Evolutionary conservation across 2,113 vertebrate species (phyloP).

Genomic region (Aviceda subcristata): DNA sequence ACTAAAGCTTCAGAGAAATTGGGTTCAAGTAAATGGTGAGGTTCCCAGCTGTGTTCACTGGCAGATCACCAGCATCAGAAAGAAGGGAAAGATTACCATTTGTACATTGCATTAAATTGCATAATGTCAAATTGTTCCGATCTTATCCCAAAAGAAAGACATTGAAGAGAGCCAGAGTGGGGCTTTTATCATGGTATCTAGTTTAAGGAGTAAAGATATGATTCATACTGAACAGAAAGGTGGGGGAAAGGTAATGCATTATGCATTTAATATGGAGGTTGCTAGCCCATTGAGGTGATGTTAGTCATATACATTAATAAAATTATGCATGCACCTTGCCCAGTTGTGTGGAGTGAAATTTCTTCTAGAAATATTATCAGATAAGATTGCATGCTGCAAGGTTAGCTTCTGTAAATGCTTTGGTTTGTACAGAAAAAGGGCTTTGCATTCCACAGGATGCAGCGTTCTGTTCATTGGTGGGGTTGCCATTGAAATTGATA

Average conservation of each 20-base stretch:
- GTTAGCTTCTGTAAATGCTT: neutral
- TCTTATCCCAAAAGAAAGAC: neutral
- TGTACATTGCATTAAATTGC: neutral
- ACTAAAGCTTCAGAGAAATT: conserved; percentile 34
- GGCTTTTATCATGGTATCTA: neutral
- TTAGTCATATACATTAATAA: neutral
- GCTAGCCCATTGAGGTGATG: neutral
- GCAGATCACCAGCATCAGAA: neutral
- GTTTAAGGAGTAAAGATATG: neutral
- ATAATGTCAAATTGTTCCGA: neutral
- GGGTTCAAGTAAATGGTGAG: neutral
- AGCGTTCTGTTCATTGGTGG: neutral
- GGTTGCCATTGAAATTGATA: neutral
- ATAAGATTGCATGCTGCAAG: neutral
- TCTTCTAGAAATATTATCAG: neutral
- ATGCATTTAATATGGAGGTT: neutral
- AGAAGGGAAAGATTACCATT: conserved; percentile 4
- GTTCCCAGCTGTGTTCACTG: neutral
- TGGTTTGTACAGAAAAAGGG: neutral
- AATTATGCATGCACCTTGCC: neutral
- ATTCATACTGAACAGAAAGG: neutral
- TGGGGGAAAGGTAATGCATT: neutral
- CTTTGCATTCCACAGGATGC: neutral
- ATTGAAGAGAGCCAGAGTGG: neutral
- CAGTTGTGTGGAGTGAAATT: neutral